A percentile compares a stretch with the other conserved stretches of the same genome.
These are phyloP conservation scores for Taphrorychus bicolor DNA, from an alignment of 2,888 invertebrate species.

Conservation along the genomic window DNA sequence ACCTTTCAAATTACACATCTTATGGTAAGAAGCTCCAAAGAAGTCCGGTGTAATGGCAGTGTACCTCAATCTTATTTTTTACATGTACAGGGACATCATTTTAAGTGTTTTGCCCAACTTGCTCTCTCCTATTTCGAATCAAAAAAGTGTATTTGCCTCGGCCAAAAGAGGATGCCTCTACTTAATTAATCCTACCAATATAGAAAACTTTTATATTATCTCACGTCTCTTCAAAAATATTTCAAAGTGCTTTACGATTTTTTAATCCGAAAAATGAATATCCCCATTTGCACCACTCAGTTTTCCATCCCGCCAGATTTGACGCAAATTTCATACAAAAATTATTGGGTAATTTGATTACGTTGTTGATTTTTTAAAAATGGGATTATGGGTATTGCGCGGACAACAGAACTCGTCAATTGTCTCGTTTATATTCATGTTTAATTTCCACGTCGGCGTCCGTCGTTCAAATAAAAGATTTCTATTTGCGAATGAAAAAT, in stretches of 20 bases:
- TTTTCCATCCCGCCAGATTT: neutral
- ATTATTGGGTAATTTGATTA: neutral
- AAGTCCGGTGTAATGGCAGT: too few species aligned
- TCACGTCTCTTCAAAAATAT: too few species aligned
- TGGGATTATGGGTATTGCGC: slow-evolving; percentile 4
- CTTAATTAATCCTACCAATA: too few species aligned
- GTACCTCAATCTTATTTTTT: too few species aligned
- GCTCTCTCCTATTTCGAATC: too few species aligned
- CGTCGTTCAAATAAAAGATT: neutral
- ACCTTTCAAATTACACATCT: too few species aligned
- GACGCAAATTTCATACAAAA: neutral
- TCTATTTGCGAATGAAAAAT: neutral
- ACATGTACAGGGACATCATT: too few species aligned
- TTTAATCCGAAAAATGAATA: neutral
- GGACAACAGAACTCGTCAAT: neutral
- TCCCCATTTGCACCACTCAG: neutral
- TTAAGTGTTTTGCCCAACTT: too few species aligned
- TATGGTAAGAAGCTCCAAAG: too few species aligned
- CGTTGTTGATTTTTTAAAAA: slow-evolving; percentile 3
- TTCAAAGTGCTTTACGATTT: neutral
- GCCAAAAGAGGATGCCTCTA: too few species aligned
- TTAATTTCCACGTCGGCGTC: neutral
- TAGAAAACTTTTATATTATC: too few species aligned
- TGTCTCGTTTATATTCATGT: slow-evolving; percentile 8
- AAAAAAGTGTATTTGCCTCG: too few species aligned